A percentile compares a stretch with the other conserved stretches of the same genome.
These are phyloP conservation scores for Hippolais icterina DNA, from an alignment of 2,113 vertebrate genomes.

Conservation along the genomic window DNA sequence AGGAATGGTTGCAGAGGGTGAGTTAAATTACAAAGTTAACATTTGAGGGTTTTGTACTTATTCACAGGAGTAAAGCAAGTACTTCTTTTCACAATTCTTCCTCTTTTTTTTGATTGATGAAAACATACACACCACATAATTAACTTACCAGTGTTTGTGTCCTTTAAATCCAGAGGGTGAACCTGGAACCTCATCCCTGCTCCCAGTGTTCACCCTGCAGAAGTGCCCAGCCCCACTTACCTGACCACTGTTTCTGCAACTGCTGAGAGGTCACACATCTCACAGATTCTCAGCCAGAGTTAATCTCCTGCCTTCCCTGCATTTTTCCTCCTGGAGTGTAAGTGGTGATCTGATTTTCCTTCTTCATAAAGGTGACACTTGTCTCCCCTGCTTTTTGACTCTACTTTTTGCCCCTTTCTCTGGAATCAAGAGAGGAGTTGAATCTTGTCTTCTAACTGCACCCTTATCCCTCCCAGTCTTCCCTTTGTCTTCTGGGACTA, in stretches of 20 bases:
- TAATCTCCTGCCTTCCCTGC: not conserved
- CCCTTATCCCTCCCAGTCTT: not conserved
- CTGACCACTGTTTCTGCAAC: not conserved
- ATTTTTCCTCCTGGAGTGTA: not conserved
- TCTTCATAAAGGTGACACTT: not conserved
- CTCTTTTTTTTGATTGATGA: not conserved
- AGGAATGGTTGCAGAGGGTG: not conserved
- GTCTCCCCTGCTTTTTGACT: not conserved
- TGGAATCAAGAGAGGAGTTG: not conserved
- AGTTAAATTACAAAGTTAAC: slow-evolving; percentile 28
- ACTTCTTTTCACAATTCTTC: not conserved
- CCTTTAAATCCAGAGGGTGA: not conserved
- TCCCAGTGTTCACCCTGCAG: not conserved
- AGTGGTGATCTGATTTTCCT: not conserved
- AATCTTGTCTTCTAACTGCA: not conserved
- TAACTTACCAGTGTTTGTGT: not conserved
- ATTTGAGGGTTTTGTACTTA: not conserved
- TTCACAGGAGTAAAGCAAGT: slow-evolving; percentile 1
- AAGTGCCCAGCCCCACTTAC: not conserved
- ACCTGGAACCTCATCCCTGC: not conserved
- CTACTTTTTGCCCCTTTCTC: not conserved
- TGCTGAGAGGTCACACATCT: fast-evolving
- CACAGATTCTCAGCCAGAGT: not conserved
- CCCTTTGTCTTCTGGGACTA: not conserved
- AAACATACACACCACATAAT: not conserved